Evolutionary conservation across 2,797 vertebrate genomes (phyloP), one percentile per base, ranked within the genome.

Genomic region (Semaprochilodus insignis): DNA sequence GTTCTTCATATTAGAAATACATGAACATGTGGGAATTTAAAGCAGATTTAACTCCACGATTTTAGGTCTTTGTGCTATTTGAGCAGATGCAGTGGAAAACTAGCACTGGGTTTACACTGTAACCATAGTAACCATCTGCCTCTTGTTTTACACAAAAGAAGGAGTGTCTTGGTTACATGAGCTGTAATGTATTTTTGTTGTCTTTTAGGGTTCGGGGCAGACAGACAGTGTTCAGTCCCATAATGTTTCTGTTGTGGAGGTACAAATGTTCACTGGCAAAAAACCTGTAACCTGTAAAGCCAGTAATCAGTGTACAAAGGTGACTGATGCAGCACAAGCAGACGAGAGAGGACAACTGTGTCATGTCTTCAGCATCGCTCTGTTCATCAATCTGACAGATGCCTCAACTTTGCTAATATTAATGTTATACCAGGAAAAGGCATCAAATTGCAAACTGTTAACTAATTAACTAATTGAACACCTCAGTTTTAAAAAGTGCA

Each of bases 41-140:
- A 65, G 17, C 60, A 34, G 23, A 34, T 66, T 48, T 57, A 10
- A 52, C 73, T 73, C 74, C 44, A 77, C 71, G 71, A 59, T 76
- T 71, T 80, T 25, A 70, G n/a, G 31, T 84, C 36, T 16, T 10
- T 81, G 63, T 77, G 59, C 76, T 55, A 36, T 17, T 70, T 27
- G 48, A 74, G 74, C 60, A 57, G 78, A 83, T 55, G 70, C 72
- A 63, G 59, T 78, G 55, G 52, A 84, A 86, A 77, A 67, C 66
- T 77, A 85, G 75, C 62, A 86, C 81, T 81, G 57, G 65, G 69
- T 86, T 81, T 88, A 83, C 54, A 77, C 51, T 67, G 83, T 87
- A 81, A 82, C 86, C 78, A 88, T 88, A 80, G 86, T 71, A 86
- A 89, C 88, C 78, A 85, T 83, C 63, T 85, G 82, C 72, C 76